Evolutionary conservation across 2,888 invertebrate genomes (phyloP).

Genomic region (Patella depressa): DNA sequence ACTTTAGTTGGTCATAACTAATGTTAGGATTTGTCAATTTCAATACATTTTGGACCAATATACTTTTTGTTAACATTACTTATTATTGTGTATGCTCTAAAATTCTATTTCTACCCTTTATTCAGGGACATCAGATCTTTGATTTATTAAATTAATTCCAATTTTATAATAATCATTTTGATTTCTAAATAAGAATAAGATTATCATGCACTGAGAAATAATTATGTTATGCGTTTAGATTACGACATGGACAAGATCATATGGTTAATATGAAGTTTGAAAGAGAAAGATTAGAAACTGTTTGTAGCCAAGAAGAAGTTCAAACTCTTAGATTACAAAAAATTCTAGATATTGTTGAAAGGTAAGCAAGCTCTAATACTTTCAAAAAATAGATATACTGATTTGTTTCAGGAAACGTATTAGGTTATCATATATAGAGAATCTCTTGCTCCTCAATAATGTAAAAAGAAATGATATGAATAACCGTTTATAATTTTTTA

Average conservation of each 20-base stretch:
- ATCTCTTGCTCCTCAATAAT: no score
- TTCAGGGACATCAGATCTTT: background rate
- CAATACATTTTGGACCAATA: no score
- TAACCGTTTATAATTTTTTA: no score
- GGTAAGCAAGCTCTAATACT: constrained; percentile 37
- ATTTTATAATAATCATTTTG: background rate
- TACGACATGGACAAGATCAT: constrained; percentile 84
- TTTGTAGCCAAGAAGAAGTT: constrained; percentile 81
- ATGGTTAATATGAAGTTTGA: constrained; percentile 86
- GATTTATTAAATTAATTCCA: background rate
- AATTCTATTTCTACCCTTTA: no score
- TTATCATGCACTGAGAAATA: background rate
- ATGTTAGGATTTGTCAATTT: no score
- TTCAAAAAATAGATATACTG: no score
- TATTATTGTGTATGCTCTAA: no score
- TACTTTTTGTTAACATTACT: no score
- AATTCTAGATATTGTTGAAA: constrained; percentile 80
- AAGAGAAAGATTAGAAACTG: constrained; percentile 78
- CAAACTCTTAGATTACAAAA: constrained; percentile 81
- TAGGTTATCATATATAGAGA: no score
- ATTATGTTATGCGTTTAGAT: constrained; percentile 56
- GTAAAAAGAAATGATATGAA: no score
- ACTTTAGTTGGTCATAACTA: no score
- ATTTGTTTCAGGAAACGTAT: no score
- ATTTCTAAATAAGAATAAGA: background rate